These are phyloP conservation scores for Octodonta nipae DNA, from an alignment of 2,888 invertebrate genomes.

Conservation along the genomic window DNA sequence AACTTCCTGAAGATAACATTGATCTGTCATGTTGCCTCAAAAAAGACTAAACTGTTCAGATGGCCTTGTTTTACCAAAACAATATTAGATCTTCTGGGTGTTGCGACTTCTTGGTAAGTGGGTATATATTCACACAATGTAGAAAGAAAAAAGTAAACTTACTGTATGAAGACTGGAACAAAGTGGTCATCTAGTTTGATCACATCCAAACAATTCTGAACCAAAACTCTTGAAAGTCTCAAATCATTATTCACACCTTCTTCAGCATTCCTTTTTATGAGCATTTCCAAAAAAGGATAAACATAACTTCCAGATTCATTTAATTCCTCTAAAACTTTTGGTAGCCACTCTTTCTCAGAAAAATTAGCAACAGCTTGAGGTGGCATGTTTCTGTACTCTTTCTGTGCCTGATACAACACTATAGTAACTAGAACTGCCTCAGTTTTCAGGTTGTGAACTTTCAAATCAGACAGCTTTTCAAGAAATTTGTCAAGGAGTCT, in stretches of 20 bases:
- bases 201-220: conserved; percentile 45
- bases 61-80: too few species aligned
- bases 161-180: conserved; percentile 46
- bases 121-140: not conserved
- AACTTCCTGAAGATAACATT: too few species aligned
- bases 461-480: conserved; percentile 42
- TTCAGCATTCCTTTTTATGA: conserved; percentile 42
- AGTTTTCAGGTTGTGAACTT: conserved; percentile 39
- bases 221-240: conserved; percentile 41
- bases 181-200: conserved; percentile 45
- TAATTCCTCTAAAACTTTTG: conserved; percentile 39
- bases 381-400: conserved; percentile 34
- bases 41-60: too few species aligned
- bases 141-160: conserved; percentile 23
- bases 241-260: conserved; percentile 37
- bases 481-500: conserved; percentile 48
- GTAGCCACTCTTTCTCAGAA: conserved; percentile 37
- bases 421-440: conserved; percentile 54
- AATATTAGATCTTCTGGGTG: too few species aligned
- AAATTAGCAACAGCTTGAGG: conserved; percentile 41
- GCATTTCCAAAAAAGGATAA: conserved; percentile 42
- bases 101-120: too few species aligned
- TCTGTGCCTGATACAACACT: conserved; percentile 57
- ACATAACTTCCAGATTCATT: conserved; percentile 43
- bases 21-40: too few species aligned